Base-by-base conservation (phyloP, 2,888 invertebrate genomes). In the Agonopterix subpropinquella region DNA sequence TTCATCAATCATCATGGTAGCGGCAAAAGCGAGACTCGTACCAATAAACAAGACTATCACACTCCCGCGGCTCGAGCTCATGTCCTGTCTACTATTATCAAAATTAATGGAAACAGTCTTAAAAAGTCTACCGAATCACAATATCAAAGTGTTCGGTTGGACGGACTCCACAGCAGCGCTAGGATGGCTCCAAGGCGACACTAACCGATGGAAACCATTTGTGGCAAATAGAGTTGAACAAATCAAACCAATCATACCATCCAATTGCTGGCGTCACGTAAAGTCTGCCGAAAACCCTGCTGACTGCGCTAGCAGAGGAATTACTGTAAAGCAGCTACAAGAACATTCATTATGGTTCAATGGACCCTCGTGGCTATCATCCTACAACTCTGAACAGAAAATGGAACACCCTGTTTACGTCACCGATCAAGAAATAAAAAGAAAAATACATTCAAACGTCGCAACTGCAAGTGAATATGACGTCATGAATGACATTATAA, bases 151-250 rank as follows among this genome's bases (percentile, higher is more conserved):
- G 1, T 37, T 8, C 11, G 37, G 45, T 1, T 45, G 45, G 45
- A 13, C 11, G 1, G 45, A 45, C 37, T 45, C 45, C 5, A 45
- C 10, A 28, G 37, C 37, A n/a, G 54, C 51, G 5, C 39, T 56
- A 11, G 54, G 52, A 7, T 58, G 13, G 13, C 13, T 13, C 2
- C 13, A 13, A 13, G 58, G 55, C 56, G 55, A 39, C 46, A 53
- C 7, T 58, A 55, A 42, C 53, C 54, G 4, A 49, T 53, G 13
- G 13, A 13, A 13, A 13, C 1, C 13, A 13, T 13, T 13, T 13
- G 13, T 13, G 13, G 13, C 13, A 8, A 58, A 58, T 37, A 28
- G 56, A 8, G 56, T 58, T 4, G 13, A 28, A 39, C 36, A 55
- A 44, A 53, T 50, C 11, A 50, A 9, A 10, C n/a, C 45, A 11